Evolutionary conservation across 2,797 vertebrate genomes (phyloP), one percentile per base, ranked within the genome.

Genomic region (Siniperca obscura): DNA sequence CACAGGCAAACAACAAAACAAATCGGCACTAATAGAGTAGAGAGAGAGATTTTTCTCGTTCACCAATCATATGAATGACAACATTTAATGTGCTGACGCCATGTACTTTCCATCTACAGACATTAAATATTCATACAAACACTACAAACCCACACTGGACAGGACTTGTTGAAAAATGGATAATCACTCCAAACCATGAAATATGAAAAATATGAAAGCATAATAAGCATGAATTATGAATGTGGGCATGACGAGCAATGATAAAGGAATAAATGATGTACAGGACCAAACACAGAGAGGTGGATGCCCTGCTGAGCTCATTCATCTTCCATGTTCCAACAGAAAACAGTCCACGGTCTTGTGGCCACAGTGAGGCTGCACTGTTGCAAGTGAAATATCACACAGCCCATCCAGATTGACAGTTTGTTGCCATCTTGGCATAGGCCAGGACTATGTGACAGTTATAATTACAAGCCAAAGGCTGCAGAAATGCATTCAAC

Each of bases 121-220:
- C 50, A 83, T 92, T 65, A 89, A 88, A 90, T 85, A 90, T 84
- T 91, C 73, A 92, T 77, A 42, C 62, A 81, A 86, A 87, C 72
- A 82, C 76, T 91, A 85, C 84, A 88, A 88, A 85, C n/a, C 53
- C 53, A 64, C 48, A 78, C 22, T 46, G 82, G 80, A 75, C 62
- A 66, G 46, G 44, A 83, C 53, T 48, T 68, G 40, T 25, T 77
- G 76, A 84, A 80, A 87, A 88, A 87, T 75, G 25, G 59, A 77
- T 80, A 78, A 89, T 81, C 25, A 83, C 60, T 22, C 38, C 25
- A 66, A 60, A 75, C 52, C 57, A 74, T 87, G 30, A 89, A 89
- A 85, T 79, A 74, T 81, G 82, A 87, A 86, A 81, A 74, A 81
- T 80, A 21, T 72, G 46, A 78, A 86, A 83, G 79, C 81, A 76